phyloP scores from a whole-genome alignment of 2,888 invertebrate species.

The Dinocampus coccinellae region DNA sequence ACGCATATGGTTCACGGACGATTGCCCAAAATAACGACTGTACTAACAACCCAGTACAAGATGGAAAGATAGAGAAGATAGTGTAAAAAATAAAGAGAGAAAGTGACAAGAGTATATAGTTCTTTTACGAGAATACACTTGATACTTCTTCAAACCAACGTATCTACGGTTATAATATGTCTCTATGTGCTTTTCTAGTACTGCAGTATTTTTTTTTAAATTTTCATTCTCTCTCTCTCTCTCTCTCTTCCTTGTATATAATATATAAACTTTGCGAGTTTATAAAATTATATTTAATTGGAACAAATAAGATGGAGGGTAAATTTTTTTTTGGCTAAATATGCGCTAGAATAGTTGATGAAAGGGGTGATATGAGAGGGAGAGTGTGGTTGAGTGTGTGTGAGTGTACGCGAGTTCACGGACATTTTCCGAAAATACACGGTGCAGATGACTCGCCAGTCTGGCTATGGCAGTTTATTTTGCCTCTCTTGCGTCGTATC shows the following conservation, averaged over 20 bases:
- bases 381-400: too few species aligned
- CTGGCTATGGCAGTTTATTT: constrained; percentile 10
- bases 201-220: too few species aligned
- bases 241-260: too few species aligned
- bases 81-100: background rate
- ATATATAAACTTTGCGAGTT: background rate
- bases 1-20: constrained; percentile 17
- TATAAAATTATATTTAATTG: background rate
- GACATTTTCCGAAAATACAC: constrained; percentile 27
- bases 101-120: background rate
- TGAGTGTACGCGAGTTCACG: constrained; percentile 17
- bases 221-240: too few species aligned
- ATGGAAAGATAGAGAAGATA: too few species aligned
- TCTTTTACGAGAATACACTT: background rate
- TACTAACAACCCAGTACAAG: background rate
- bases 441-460: constrained; percentile 16
- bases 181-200: too few species aligned
- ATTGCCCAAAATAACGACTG: constrained; percentile 19
- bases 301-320: background rate
- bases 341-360: background rate
- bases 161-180: background rate
- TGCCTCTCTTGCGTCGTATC: background rate
- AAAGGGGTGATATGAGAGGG: background rate
- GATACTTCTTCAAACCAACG: background rate
- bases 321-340: background rate